Evolutionary conservation across 2,888 invertebrate genomes (phyloP).

Genomic region (Polylopha cassiicola): DNA sequence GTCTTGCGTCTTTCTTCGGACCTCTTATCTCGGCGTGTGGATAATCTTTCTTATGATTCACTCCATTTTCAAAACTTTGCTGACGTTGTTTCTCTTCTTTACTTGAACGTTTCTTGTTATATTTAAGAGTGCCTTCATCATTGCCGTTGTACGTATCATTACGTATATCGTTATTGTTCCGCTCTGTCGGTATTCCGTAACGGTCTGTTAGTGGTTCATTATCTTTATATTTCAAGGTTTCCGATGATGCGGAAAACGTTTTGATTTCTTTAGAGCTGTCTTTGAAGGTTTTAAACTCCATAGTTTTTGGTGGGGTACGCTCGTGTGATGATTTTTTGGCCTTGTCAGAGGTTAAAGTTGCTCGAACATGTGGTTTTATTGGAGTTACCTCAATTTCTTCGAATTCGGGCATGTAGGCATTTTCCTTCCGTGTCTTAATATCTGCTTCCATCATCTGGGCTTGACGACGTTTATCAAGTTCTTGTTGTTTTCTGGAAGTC

Average conservation of each 20-base stretch:
- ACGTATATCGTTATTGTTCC: slow-evolving; percentile 55
- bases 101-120: slow-evolving; percentile 58
- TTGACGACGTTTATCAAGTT: slow-evolving; percentile 66
- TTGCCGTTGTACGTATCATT: slow-evolving; percentile 60
- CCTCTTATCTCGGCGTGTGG: slow-evolving; percentile 59
- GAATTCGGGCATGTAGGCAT: slow-evolving; percentile 68
- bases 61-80: slow-evolving; percentile 52
- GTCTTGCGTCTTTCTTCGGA: slow-evolving; percentile 56
- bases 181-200: slow-evolving; percentile 65
- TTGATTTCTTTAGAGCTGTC: slow-evolving; percentile 71
- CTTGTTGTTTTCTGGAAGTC: slow-evolving; percentile 73
- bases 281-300: slow-evolving; percentile 75
- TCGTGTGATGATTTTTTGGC: slow-evolving; percentile 61
- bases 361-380: slow-evolving; percentile 67
- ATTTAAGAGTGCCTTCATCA: slow-evolving; percentile 69
- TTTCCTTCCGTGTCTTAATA: slow-evolving; percentile 64
- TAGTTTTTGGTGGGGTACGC: slow-evolving; percentile 59
- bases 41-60: slow-evolving; percentile 56
- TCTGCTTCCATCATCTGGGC: slow-evolving; percentile 57
- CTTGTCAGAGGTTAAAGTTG: slow-evolving; percentile 63
- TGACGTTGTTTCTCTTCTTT: slow-evolving; percentile 62
- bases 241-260: slow-evolving; percentile 71
- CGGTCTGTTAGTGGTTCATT: slow-evolving; percentile 60
- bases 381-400: slow-evolving; percentile 73
- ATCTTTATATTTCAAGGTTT: slow-evolving; percentile 71